A percentile compares a stretch with the other conserved stretches of the same genome.
Conservation (phyloP, 2,113 vertebrate species). For the Apteryx owenii region DNA sequence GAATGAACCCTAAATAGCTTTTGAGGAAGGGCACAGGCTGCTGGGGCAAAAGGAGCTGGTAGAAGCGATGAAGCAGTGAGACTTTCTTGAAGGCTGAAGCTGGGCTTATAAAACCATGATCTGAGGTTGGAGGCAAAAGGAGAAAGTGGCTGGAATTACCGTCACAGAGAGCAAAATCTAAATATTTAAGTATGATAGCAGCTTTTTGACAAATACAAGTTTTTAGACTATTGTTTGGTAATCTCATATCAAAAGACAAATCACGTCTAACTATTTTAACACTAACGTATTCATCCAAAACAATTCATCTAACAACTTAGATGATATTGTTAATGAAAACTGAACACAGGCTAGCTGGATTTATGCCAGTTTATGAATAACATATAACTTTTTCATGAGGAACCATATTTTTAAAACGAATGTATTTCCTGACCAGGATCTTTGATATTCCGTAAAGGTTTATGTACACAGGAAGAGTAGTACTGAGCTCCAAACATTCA, state of each 20-base stretch:
- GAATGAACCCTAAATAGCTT: conserved; percentile 19
- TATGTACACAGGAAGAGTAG: background rate
- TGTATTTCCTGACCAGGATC: conserved; percentile 51
- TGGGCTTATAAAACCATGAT: background rate
- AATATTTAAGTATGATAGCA: conserved; percentile 25
- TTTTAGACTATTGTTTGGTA: conserved; percentile 18
- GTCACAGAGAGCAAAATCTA: background rate
- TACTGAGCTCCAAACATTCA: background rate
- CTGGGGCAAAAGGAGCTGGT: background rate
- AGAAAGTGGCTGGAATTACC: background rate
- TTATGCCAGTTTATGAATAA: conserved; percentile 63
- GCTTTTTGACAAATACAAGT: background rate
- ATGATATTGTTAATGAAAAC: conserved; percentile 49
- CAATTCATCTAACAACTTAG: conserved; percentile 32
- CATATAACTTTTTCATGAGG: conserved; percentile 37
- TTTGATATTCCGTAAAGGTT: background rate
- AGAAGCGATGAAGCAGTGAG: background rate
- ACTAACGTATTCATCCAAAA: conserved; percentile 11
- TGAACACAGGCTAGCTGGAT: conserved; percentile 49
- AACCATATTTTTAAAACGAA: conserved; percentile 53
- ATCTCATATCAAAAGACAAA: conserved; percentile 18
- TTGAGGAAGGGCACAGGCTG: background rate
- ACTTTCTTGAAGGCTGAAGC: background rate
- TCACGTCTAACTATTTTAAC: background rate
- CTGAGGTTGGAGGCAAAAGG: background rate